Evolutionary conservation across 2,797 vertebrate genomes (phyloP).

Genomic region (Brachymystax lenok): DNA sequence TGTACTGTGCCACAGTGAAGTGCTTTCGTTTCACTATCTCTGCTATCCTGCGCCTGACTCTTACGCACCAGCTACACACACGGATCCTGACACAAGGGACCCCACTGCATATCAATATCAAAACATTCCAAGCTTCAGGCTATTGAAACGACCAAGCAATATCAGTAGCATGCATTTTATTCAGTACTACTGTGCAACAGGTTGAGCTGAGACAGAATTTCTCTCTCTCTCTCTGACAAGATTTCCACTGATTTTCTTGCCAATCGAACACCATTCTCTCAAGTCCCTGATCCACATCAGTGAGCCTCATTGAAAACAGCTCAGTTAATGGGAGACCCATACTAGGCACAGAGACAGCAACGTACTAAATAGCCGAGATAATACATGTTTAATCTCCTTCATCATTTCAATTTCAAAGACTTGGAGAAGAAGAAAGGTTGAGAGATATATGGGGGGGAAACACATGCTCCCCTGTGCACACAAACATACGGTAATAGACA

Average conservation of each 20-base stretch:
- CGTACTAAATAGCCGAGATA: slow-evolving; percentile 50
- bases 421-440: not conserved
- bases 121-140: slow-evolving; percentile 14
- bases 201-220: slow-evolving; percentile 27
- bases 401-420: slow-evolving; percentile 43
- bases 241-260: slow-evolving; percentile 70
- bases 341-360: slow-evolving; percentile 63
- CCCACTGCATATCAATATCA: not conserved
- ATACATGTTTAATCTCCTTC: slow-evolving; percentile 52
- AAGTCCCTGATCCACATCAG: slow-evolving; percentile 55
- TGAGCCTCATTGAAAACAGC: slow-evolving; percentile 46
- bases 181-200: slow-evolving; percentile 34
- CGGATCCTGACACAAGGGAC: too few relatives aligned
- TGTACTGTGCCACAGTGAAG: too few relatives aligned
- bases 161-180: slow-evolving; percentile 42
- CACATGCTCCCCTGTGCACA: not conserved
- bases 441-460: not conserved
- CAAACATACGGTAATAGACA: not conserved
- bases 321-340: slow-evolving; percentile 65
- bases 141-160: slow-evolving; percentile 41
- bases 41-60: too few relatives aligned
- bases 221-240: slow-evolving; percentile 49
- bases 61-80: too few relatives aligned
- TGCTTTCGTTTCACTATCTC: too few relatives aligned
- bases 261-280: slow-evolving; percentile 63